Evolutionary conservation across 53 echinoderm and acorn worm species (phyloP).

Genomic region (Echinometra lucunter): DNA sequence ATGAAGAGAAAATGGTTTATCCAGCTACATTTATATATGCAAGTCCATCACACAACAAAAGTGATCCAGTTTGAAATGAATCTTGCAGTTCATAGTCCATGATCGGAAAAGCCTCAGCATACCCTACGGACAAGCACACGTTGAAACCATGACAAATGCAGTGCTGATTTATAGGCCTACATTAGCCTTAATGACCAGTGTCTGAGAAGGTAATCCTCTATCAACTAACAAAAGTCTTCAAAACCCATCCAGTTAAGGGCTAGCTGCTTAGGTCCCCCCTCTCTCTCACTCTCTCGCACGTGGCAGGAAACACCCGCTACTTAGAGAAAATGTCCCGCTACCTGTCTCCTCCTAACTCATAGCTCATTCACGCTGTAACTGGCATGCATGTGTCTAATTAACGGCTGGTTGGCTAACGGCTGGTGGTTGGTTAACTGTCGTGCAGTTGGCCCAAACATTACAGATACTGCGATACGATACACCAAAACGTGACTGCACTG

Average conservation of each 20-base stretch:
- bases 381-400: constrained; percentile 17
- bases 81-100: background rate
- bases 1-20: background rate
- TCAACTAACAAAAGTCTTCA: background rate
- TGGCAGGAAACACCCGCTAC: background rate
- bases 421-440: too few species aligned
- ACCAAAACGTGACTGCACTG: background rate
- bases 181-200: background rate
- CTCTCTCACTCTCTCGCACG: background rate
- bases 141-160: background rate
- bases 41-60: background rate
- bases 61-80: background rate
- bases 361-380: background rate
- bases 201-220: background rate
- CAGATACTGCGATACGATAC: background rate
- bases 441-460: background rate
- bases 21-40: background rate
- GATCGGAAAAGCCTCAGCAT: background rate
- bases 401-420: background rate
- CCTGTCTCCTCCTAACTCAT: constrained; percentile 25
- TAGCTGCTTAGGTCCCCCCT: background rate
- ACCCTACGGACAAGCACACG: background rate
- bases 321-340: constrained; percentile 10
- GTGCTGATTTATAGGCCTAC: background rate
- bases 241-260: background rate